A percentile compares a stretch with the other conserved stretches of the same genome.
These are phyloP conservation scores for Cryptotis parvus DNA, from an alignment of 2,113 vertebrate species.

Conservation along the genomic window DNA sequence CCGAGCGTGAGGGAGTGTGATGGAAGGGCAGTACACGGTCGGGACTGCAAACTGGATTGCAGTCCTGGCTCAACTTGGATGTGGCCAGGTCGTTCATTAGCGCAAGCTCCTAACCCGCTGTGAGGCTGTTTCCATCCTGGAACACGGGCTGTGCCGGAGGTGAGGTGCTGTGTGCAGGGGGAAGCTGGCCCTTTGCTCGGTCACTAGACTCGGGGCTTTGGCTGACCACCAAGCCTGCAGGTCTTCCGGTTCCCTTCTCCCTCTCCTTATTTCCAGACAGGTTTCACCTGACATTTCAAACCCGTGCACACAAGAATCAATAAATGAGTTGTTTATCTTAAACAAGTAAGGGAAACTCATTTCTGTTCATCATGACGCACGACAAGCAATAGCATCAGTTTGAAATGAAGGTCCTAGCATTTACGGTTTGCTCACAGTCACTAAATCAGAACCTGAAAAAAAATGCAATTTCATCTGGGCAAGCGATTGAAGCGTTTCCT, in stretches of 20 bases:
- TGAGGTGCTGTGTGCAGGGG: not conserved
- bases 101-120: not conserved
- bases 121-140: not conserved
- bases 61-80: not conserved
- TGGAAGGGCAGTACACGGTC: not conserved
- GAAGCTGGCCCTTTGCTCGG: not conserved
- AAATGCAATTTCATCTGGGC: constrained; percentile 43
- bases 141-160: not conserved
- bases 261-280: not conserved
- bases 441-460: constrained; percentile 35
- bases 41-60: not conserved
- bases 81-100: not conserved
- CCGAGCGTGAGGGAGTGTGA: not conserved
- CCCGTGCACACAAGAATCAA: not conserved
- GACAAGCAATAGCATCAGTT: not conserved
- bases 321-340: not conserved
- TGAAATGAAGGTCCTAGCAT: not conserved
- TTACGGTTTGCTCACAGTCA: not conserved
- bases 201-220: not conserved
- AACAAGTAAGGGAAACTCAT: not conserved
- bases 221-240: not conserved
- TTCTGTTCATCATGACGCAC: constrained; percentile 34
- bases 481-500: not conserved
- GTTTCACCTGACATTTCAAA: not conserved
- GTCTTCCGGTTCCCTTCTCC: not conserved